phyloP scores from a whole-genome alignment of 2,888 invertebrate species.

The Harmothoe impar region DNA sequence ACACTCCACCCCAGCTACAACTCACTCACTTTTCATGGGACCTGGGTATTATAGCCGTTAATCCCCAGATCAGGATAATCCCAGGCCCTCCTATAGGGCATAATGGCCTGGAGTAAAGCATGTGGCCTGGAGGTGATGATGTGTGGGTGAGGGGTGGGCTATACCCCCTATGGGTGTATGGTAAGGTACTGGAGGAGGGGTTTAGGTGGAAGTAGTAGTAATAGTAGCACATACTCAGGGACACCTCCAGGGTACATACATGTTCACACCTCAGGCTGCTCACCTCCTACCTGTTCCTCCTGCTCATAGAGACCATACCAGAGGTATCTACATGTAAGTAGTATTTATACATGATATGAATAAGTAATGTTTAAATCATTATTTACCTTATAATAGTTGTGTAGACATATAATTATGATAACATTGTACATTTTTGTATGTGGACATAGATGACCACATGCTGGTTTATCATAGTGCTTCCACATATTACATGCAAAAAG shows the following conservation, averaged over 20 bases:
- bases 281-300: too few relatives aligned
- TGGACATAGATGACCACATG: too few relatives aligned
- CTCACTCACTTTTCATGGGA: slow-evolving; percentile 43
- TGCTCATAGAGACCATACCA: too few relatives aligned
- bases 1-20: neutral
- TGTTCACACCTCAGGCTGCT: neutral
- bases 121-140: neutral
- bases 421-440: too few relatives aligned
- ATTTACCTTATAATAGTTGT: too few relatives aligned
- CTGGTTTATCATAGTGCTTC: too few relatives aligned
- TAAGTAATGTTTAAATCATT: too few relatives aligned
- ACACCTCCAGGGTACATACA: neutral
- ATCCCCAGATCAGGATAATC: slow-evolving; percentile 51
- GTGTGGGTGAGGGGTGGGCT: slow-evolving; percentile 21
- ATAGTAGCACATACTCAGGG: neutral
- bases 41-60: slow-evolving; percentile 37
- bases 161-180: neutral
- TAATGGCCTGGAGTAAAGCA: slow-evolving; percentile 6
- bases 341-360: too few relatives aligned
- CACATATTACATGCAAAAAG: too few relatives aligned
- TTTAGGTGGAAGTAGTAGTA: neutral
- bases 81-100: slow-evolving; percentile 14
- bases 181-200: neutral
- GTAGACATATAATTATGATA: too few relatives aligned
- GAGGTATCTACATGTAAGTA: too few relatives aligned